Evolutionary conservation across 2,797 vertebrate species (phyloP).

Genomic region (Bucorvus abyssinicus): DNA sequence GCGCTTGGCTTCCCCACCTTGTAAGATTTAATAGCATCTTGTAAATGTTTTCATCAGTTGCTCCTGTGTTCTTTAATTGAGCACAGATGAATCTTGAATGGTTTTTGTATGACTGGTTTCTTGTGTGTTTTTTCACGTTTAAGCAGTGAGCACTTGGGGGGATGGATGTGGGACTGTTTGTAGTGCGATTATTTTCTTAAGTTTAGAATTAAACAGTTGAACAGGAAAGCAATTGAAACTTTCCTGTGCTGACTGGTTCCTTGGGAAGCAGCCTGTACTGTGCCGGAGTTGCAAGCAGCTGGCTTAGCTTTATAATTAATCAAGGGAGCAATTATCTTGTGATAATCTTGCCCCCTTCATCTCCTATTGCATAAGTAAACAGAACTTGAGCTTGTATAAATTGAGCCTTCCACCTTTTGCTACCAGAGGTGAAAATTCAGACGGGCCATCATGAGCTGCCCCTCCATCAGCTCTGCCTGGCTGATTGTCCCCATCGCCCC

Average conservation of each 20-base stretch:
- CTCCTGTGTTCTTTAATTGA: constrained; percentile 35
- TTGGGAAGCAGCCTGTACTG: neutral
- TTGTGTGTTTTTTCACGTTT: neutral
- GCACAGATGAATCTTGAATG: neutral
- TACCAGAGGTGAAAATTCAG: neutral
- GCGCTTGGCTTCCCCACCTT: neutral
- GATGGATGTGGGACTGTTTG: neutral
- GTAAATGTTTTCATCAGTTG: constrained; percentile 41
- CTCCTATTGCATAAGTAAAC: constrained; percentile 20
- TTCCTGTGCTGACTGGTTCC: neutral
- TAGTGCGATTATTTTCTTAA: neutral
- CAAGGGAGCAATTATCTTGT: constrained; percentile 20
- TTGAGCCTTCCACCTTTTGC: neutral
- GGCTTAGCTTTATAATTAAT: constrained; percentile 48
- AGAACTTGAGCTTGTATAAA: neutral
- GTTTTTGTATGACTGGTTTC: neutral
- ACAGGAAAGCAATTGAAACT: neutral
- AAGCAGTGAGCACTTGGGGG: neutral
- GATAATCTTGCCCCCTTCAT: constrained; percentile 49
- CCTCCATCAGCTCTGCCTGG: neutral
- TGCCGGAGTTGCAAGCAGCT: constrained; percentile 44
- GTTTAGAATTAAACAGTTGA: neutral
- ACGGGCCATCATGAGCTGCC: fast-evolving
- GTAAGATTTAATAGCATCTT: constrained; percentile 25
- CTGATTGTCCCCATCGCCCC: fast-evolving